Conservation (phyloP, 2,797 vertebrate genomes). For the Kryptopterus vitreolus region DNA sequence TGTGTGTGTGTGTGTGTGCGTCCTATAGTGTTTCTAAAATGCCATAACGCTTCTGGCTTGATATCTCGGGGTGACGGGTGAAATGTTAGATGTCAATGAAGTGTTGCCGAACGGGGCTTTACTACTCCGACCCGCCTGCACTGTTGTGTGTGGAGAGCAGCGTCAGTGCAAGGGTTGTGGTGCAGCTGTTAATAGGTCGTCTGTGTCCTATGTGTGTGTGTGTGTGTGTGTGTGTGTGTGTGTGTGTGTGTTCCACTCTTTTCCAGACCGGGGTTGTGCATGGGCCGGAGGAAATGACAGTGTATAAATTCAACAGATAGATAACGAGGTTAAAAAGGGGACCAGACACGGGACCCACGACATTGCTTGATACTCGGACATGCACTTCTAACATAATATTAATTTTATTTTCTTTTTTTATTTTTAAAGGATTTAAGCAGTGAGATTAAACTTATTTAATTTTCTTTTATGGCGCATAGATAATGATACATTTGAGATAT, state of each 20-base stretch:
- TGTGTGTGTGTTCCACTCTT: background rate
- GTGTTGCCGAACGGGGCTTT: background rate
- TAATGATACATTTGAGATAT: too few species aligned
- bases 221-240: too few species aligned
- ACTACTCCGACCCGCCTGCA: background rate
- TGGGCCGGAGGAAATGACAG: conserved; percentile 21
- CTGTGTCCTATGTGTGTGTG: too few species aligned
- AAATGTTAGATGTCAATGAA: background rate
- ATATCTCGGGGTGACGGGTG: too few species aligned
- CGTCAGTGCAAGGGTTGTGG: background rate
- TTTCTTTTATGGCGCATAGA: too few species aligned
- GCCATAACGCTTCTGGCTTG: too few species aligned
- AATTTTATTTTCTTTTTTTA: background rate
- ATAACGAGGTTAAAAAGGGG: conserved; percentile 6
- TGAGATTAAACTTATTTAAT: too few species aligned
- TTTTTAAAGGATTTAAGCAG: too few species aligned
- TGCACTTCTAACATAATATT: background rate
- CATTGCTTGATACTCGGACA: background rate
- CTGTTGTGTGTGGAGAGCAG: background rate
- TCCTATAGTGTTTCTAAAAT: too few species aligned
- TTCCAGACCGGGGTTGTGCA: conserved; percentile 11
- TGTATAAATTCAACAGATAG: conserved; percentile 15
- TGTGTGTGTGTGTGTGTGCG: too few species aligned
- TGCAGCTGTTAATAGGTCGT: background rate
- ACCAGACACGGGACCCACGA: conserved; percentile 1